Conservation (phyloP, 2,797 vertebrate genomes). For the Danio kyathit region DNA sequence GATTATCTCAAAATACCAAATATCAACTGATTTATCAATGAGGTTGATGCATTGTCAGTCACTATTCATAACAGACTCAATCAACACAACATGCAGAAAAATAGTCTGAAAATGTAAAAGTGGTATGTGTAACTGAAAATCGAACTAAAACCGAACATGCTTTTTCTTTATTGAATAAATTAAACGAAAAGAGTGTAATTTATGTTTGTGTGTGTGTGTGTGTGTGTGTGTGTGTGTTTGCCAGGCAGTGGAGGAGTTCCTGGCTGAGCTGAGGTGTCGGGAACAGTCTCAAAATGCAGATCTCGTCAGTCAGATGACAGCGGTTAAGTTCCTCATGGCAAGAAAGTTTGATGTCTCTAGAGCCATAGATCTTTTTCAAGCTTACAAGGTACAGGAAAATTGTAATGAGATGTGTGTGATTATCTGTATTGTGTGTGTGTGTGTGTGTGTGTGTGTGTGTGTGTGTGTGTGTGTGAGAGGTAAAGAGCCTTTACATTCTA, state of each 20-base stretch:
- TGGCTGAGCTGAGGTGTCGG: slow-evolving; percentile 78
- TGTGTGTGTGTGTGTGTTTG: slow-evolving; percentile 34
- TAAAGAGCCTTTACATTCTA: not conserved
- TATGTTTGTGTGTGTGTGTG: slow-evolving; percentile 34
- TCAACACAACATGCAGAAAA: not conserved
- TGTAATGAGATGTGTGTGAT: not conserved
- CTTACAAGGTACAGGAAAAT: slow-evolving; percentile 79
- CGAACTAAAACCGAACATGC: not conserved
- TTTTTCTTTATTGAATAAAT: not conserved
- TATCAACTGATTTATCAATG: not conserved
- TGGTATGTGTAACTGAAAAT: not conserved
- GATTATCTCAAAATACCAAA: not conserved
- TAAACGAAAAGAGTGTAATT: not conserved
- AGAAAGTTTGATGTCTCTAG: slow-evolving; percentile 86
- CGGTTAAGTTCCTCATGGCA: slow-evolving; percentile 88
- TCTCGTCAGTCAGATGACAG: slow-evolving; percentile 84
- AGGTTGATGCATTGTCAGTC: not conserved
- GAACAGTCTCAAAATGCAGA: slow-evolving; percentile 83
- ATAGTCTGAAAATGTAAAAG: not conserved
- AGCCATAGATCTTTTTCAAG: slow-evolving; percentile 86
- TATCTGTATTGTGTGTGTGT: not conserved
- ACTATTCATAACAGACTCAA: not conserved
- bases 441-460: too few relatives aligned
- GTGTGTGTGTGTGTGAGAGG: too few relatives aligned
- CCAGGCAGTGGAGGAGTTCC: slow-evolving; percentile 86